These are phyloP conservation scores for Esperia sulphurella DNA, from an alignment of 2,888 invertebrate genomes.

Conservation along the genomic window DNA sequence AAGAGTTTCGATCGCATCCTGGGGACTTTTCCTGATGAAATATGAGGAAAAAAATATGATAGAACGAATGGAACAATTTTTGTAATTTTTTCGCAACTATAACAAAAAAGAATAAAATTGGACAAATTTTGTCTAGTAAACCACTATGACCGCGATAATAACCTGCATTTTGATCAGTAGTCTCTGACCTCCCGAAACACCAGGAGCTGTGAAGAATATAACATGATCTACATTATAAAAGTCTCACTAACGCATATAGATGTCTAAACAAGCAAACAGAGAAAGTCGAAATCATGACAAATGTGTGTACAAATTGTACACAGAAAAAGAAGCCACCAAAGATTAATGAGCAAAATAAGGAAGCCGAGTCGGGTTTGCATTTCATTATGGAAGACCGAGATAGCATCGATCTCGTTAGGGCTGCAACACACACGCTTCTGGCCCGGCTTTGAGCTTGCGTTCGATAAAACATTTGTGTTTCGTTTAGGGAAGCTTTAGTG, in stretches of 20 bases:
- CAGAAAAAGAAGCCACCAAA: slow-evolving; percentile 20
- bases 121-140: no score
- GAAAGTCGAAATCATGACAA: slow-evolving; percentile 31
- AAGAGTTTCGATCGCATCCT: no score
- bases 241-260: slow-evolving; percentile 1
- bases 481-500: not conserved
- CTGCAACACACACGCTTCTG: not conserved
- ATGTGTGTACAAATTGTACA: slow-evolving; percentile 30
- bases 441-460: not conserved
- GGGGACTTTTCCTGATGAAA: no score
- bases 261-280: slow-evolving; percentile 16
- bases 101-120: no score
- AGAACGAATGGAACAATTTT: no score
- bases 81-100: no score
- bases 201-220: not conserved
- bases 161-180: no score
- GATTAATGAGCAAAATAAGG: slow-evolving; percentile 13
- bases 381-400: slow-evolving; percentile 11
- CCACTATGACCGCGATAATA: no score
- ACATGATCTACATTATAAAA: not conserved
- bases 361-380: slow-evolving; percentile 11
- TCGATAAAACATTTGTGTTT: not conserved
- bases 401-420: slow-evolving; percentile 8
- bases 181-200: no score
- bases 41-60: no score